A percentile compares a stretch with the other conserved stretches of the same genome.
Conservation (phyloP, 1,140 invertebrate genomes). For the Bilobella aurantiaca region DNA sequence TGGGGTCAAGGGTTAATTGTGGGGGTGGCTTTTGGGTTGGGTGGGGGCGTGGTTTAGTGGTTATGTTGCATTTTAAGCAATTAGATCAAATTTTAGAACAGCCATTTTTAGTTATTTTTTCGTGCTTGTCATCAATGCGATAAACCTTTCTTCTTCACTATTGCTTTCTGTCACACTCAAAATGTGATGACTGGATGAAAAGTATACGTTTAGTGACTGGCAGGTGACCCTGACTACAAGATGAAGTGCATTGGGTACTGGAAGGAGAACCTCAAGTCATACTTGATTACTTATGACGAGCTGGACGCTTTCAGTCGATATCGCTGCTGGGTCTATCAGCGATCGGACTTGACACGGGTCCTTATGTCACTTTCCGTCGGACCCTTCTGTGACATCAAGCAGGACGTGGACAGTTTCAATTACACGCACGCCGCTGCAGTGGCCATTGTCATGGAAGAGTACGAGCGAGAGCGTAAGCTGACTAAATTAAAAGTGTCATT, state of each 20-base stretch:
- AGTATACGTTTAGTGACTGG: constrained; percentile 24
- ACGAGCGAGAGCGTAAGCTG: constrained; percentile 71
- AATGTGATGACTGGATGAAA: neutral
- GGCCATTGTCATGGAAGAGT: constrained; percentile 77
- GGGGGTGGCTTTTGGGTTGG: neutral
- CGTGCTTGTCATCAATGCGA: neutral
- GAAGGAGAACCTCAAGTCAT: constrained; percentile 96
- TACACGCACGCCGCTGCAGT: constrained; percentile 83
- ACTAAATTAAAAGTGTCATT: neutral
- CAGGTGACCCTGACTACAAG: constrained; percentile 86
- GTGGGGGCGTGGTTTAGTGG: neutral
- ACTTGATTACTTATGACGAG: constrained; percentile 91
- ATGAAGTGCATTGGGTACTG: constrained; percentile 96
- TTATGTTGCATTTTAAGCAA: neutral
- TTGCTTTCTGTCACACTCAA: neutral
- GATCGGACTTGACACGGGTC: constrained; percentile 81
- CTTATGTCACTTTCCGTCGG: constrained; percentile 83
- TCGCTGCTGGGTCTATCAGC: constrained; percentile 94
- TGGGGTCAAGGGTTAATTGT: neutral
- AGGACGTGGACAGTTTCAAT: constrained; percentile 78
- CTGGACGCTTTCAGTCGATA: constrained; percentile 91
- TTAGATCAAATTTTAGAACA: too few species aligned
- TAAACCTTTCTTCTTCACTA: too few species aligned
- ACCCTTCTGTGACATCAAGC: constrained; percentile 77
- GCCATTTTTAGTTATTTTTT: neutral